Percentiles rank a stretch among this genome's conserved stretches.
These are phyloP conservation scores for Riptortus pedestris DNA, from an alignment of 1,140 invertebrate genomes.

Conservation along the genomic window DNA sequence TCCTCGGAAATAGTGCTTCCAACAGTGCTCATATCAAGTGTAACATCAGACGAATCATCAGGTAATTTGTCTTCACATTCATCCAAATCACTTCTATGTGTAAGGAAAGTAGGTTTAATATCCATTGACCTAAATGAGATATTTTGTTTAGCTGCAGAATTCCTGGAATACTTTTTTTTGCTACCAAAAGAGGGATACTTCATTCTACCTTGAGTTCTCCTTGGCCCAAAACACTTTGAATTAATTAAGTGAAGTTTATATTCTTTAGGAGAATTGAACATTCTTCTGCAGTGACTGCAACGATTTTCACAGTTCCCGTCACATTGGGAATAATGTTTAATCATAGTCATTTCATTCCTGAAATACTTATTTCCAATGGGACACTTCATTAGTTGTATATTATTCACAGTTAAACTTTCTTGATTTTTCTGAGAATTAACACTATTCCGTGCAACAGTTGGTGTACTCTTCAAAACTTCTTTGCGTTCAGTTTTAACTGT, in stretches of 20 bases:
- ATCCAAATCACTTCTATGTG: not conserved
- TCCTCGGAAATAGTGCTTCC: not conserved
- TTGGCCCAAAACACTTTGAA: not conserved
- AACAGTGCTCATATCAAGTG: not conserved
- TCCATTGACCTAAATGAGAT: not conserved
- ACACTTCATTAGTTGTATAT: not conserved
- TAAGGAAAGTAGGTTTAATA: not conserved
- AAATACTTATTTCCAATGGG: constrained; percentile 7
- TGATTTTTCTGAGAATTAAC: too few species aligned
- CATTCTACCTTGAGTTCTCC: not conserved
- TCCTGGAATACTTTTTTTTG: not conserved
- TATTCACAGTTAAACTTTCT: not conserved
- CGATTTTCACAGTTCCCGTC: constrained; percentile 3
- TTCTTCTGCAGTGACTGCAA: not conserved
- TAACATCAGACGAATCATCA: not conserved
- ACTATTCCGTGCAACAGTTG: too few species aligned
- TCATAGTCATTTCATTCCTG: not conserved
- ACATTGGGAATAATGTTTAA: constrained; percentile 2
- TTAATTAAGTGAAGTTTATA: not conserved
- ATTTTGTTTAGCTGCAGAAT: too few species aligned
- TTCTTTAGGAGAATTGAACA: constrained; percentile 6
- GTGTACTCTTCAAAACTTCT: too few species aligned
- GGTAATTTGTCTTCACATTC: not conserved
- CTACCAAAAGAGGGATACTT: not conserved
- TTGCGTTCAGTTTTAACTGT: too few species aligned